phyloP scores from a whole-genome alignment of 2,888 invertebrate genomes.

The Zygaena filipendulae region DNA sequence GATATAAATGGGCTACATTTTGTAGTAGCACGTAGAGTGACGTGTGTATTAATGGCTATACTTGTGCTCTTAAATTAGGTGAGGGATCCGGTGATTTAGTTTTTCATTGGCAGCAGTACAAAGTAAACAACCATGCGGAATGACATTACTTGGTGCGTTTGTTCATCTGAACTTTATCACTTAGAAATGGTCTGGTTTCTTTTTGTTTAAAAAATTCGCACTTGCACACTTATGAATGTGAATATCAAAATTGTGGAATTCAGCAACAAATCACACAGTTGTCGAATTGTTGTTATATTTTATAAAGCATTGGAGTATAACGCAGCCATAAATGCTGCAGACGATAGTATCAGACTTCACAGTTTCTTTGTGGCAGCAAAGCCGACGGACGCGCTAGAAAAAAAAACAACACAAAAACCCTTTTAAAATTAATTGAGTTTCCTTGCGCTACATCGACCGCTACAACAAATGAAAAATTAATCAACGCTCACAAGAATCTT shows the following conservation, averaged over 20 bases:
- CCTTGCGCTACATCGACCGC: constrained; percentile 62
- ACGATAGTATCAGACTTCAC: constrained; percentile 14
- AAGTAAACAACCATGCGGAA: too few species aligned
- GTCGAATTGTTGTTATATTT: too few species aligned
- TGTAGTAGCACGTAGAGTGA: constrained; percentile 64
- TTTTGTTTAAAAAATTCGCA: too few species aligned
- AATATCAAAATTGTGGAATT: too few species aligned
- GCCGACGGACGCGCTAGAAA: constrained; percentile 38
- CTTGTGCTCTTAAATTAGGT: constrained; percentile 67
- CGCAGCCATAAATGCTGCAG: too few species aligned
- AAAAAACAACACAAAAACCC: constrained; percentile 68
- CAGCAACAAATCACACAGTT: too few species aligned
- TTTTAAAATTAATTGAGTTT: constrained; percentile 70
- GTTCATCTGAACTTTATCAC: too few species aligned
- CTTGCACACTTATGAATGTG: too few species aligned
- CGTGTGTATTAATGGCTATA: constrained; percentile 66
- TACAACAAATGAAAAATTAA: constrained; percentile 69
- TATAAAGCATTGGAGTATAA: too few species aligned
- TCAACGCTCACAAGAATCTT: constrained; percentile 65
- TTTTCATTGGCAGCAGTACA: constrained; percentile 46
- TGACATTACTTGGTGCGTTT: too few species aligned
- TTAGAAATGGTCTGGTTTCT: too few species aligned
- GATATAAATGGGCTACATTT: constrained; percentile 66
- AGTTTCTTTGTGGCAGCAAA: constrained; percentile 40
- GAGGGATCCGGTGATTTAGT: constrained; percentile 62